phyloP scores from a whole-genome alignment of 1,140 invertebrate genomes.

The Capitella teleta region DNA sequence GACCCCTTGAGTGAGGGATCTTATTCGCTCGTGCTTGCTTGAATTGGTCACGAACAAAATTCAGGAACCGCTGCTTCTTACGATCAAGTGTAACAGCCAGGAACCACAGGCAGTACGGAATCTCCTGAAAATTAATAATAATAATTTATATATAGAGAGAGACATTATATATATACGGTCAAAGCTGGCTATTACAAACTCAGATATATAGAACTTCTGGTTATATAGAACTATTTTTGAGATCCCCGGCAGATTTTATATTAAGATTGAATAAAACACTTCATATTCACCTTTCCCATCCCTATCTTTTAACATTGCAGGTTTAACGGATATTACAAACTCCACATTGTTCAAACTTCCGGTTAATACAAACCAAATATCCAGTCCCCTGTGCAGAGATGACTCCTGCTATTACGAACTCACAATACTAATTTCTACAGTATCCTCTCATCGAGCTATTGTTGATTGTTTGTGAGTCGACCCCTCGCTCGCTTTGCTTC shows the following conservation, averaged over 20 bases:
- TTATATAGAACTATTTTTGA: neutral
- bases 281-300: neutral
- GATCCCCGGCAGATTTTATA: neutral
- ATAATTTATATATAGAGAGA: no score
- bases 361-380: no score
- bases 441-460: no score
- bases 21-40: constrained; percentile 20
- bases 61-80: constrained; percentile 28
- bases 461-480: no score
- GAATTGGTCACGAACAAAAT: constrained; percentile 28
- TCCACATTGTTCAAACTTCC: no score
- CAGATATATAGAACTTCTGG: neutral
- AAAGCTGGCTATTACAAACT: neutral
- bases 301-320: neutral
- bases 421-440: no score
- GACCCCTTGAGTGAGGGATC: neutral
- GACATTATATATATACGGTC: no score
- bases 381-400: no score
- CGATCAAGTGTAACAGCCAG: constrained; percentile 35
- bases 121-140: constrained; percentile 23
- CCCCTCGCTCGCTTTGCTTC: no score
- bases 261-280: neutral
- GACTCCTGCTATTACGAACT: no score
- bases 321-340: no score
- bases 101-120: constrained; percentile 38